A percentile compares a stretch with the other conserved stretches of the same genome.
phyloP scores from a whole-genome alignment of 2,113 vertebrate species.

The Ascaphus truei region DNA sequence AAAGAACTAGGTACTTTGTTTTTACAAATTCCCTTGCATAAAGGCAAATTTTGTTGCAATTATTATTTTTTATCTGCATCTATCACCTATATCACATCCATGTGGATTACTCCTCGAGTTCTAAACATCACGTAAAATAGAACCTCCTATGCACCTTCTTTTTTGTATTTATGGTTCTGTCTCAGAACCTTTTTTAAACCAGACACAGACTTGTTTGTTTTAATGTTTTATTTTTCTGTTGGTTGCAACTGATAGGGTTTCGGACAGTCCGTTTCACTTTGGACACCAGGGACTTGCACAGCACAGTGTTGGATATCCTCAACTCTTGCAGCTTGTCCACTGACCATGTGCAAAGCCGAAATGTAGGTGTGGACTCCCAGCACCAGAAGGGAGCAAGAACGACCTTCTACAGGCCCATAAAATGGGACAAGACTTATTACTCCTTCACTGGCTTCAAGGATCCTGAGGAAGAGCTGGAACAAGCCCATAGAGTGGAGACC shows the following conservation, averaged over 20 bases:
- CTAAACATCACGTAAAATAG: no score
- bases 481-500: conserved; percentile 74
- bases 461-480: conserved; percentile 84
- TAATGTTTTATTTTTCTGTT: conserved; percentile 5
- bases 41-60: no score
- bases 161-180: background rate
- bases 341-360: conserved; percentile 73
- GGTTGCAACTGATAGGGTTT: conserved; percentile 74
- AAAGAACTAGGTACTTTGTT: no score
- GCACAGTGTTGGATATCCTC: conserved; percentile 84
- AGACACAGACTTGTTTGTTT: background rate
- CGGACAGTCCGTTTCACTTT: conserved; percentile 87
- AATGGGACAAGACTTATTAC: conserved; percentile 92
- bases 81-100: no score
- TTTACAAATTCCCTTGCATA: no score
- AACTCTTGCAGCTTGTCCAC: conserved; percentile 87
- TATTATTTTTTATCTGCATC: no score
- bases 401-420: conserved; percentile 78
- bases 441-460: conserved; percentile 89
- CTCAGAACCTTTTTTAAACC: background rate
- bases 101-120: no score
- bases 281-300: conserved; percentile 78
- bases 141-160: no score
- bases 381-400: conserved; percentile 42
- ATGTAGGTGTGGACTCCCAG: conserved; percentile 39